Percentiles rank a stretch among this genome's conserved stretches.
Evolutionary conservation across 2,797 vertebrate genomes (phyloP).

Genomic region (Gambusia yucatana): DNA sequence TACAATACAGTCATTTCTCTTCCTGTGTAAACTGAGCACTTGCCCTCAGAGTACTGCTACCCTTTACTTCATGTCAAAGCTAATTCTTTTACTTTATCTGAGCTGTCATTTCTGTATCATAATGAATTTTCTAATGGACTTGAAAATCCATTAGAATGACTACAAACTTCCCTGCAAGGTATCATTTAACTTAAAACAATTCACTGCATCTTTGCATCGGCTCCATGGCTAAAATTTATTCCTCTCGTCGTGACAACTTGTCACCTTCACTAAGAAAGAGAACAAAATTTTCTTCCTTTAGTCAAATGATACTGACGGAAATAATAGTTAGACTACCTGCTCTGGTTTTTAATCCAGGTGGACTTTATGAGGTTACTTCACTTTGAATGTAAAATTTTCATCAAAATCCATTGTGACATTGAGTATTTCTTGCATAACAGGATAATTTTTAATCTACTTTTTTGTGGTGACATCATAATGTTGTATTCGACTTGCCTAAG

Average conservation of each 20-base stretch:
- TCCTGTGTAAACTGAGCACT: conserved; percentile 12
- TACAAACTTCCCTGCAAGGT: conserved; percentile 41
- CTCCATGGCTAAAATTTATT: conserved; percentile 22
- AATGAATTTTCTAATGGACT: conserved; percentile 48
- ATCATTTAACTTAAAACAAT: conserved; percentile 38
- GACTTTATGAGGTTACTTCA: conserved; percentile 11
- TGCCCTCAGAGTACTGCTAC: conserved; percentile 33
- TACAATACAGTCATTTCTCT: conserved; percentile 24
- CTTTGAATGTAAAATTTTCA: background rate
- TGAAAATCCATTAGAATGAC: conserved; percentile 51
- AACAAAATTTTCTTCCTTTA: conserved; percentile 27
- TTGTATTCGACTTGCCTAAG: background rate
- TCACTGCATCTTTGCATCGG: conserved; percentile 29
- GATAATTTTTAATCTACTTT: background rate
- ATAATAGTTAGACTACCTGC: background rate
- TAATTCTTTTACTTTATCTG: conserved; percentile 50
- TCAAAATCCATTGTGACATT: background rate
- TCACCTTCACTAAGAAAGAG: conserved; percentile 33
- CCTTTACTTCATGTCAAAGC: conserved; percentile 37
- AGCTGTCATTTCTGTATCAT: conserved; percentile 46
- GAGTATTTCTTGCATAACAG: background rate
- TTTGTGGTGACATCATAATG: background rate
- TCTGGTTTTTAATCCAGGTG: background rate
- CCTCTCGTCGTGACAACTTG: conserved; percentile 16
- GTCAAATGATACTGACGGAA: conserved; percentile 6